A percentile compares a stretch with the other conserved stretches of the same genome.
Conservation (phyloP, 2,888 invertebrate genomes). For the Alviniconcha strummeri region DNA sequence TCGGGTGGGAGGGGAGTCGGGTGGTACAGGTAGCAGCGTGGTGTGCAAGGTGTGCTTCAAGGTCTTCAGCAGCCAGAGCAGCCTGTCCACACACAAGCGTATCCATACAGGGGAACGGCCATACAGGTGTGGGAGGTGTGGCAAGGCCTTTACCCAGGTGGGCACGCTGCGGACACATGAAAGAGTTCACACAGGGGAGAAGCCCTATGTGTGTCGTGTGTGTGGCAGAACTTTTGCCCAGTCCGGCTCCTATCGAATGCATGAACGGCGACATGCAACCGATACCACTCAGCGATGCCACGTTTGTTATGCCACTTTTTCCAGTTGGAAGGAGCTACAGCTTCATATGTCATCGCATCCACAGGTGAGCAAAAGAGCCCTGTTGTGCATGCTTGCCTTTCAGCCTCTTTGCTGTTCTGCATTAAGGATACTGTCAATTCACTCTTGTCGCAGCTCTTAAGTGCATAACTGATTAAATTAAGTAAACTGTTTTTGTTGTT, state of each 20-base stretch:
- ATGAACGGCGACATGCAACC: slow-evolving; percentile 64
- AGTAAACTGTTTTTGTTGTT: too few relatives aligned
- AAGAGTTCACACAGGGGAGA: slow-evolving; percentile 65
- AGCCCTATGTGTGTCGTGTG: slow-evolving; percentile 61
- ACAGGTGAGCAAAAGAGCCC: slow-evolving; percentile 33
- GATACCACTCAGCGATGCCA: slow-evolving; percentile 64
- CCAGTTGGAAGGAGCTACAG: slow-evolving; percentile 59
- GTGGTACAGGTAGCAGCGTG: slow-evolving; percentile 33
- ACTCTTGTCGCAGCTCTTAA: slow-evolving; percentile 18
- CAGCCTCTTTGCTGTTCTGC: background rate
- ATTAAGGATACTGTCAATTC: slow-evolving; percentile 30
- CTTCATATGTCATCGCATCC: slow-evolving; percentile 64
- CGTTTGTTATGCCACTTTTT: slow-evolving; percentile 62
- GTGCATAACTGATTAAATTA: too few relatives aligned
- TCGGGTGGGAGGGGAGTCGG: slow-evolving; percentile 14
- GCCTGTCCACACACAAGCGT: slow-evolving; percentile 62
- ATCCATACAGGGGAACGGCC: slow-evolving; percentile 67
- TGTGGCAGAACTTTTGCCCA: slow-evolving; percentile 64
- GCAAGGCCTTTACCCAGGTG: slow-evolving; percentile 67
- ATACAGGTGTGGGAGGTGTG: slow-evolving; percentile 57
- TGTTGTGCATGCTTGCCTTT: slow-evolving; percentile 3
- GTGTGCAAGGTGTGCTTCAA: slow-evolving; percentile 64
- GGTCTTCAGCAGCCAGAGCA: slow-evolving; percentile 64
- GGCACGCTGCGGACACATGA: slow-evolving; percentile 67
- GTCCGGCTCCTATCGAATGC: slow-evolving; percentile 66